These are phyloP conservation scores for Pseudanteris insignis DNA, from an alignment of 2,888 invertebrate species.

Conservation along the genomic window DNA sequence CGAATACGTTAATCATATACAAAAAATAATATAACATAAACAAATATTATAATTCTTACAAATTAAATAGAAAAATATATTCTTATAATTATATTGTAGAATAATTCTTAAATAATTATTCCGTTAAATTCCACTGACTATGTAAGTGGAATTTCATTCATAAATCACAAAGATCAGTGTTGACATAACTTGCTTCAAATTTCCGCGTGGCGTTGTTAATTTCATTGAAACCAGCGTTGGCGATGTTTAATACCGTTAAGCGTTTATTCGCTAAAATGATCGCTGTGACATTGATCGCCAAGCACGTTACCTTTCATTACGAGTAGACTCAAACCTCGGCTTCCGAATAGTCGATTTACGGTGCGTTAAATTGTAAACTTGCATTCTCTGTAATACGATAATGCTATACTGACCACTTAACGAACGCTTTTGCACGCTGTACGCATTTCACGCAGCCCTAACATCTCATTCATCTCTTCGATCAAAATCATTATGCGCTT, in stretches of 20 bases:
- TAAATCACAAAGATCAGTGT: constrained; percentile 19
- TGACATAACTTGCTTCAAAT: constrained; percentile 27
- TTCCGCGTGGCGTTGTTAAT: constrained; percentile 22
- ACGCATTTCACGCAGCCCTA: too few species aligned
- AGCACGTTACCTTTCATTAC: constrained; percentile 51
- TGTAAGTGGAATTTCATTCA: too few species aligned
- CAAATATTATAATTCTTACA: too few species aligned
- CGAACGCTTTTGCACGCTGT: too few species aligned
- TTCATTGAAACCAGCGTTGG: constrained; percentile 12
- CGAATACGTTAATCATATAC: too few species aligned
- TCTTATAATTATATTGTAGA: too few species aligned
- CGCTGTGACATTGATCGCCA: constrained; percentile 28
- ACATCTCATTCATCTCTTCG: too few species aligned
- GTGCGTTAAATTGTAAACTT: constrained; percentile 54
- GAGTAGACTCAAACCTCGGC: constrained; percentile 45
- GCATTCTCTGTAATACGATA: constrained; percentile 45
- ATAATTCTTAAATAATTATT: neutral
- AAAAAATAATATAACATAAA: too few species aligned
- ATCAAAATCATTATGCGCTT: too few species aligned
- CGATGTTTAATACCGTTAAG: constrained; percentile 26
- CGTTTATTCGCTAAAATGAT: constrained; percentile 35
- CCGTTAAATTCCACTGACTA: neutral
- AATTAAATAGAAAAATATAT: too few species aligned
- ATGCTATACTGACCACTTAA: constrained; percentile 40
- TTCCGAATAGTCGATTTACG: constrained; percentile 53